phyloP scores from a whole-genome alignment of 1,140 invertebrate genomes.

The Batillaria attramentaria region DNA sequence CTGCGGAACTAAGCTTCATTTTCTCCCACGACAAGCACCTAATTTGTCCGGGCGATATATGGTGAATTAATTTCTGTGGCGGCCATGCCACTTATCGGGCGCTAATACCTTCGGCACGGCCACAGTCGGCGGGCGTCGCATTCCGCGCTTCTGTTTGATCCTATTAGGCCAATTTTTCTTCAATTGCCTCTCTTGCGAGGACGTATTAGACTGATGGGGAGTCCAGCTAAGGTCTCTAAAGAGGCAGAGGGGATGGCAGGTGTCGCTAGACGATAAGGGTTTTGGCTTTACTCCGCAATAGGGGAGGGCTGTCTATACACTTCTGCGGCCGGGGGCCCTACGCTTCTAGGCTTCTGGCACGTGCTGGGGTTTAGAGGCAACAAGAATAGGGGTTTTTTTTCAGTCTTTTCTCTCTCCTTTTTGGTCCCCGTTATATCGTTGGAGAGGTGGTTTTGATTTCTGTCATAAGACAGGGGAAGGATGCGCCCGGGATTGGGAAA shows the following conservation, averaged over 20 bases:
- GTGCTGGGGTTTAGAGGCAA: no score
- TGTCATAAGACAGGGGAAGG: no score
- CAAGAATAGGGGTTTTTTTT: neutral
- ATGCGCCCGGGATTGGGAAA: no score
- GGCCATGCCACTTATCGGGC: neutral
- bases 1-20: conserved; percentile 16
- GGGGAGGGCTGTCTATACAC: neutral
- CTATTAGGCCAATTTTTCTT: conserved; percentile 18
- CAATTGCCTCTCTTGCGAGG: conserved; percentile 10
- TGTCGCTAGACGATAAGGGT: conserved; percentile 7
- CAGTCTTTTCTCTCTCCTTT: neutral
- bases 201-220: conserved; percentile 7
- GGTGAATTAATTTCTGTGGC: conserved; percentile 9
- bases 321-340: neutral
- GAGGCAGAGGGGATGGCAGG: neutral
- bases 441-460: neutral
- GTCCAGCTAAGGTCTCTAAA: neutral
- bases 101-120: neutral
- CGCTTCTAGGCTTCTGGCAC: neutral
- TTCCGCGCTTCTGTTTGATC: conserved; percentile 13
- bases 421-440: neutral
- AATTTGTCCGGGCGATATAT: conserved; percentile 17
- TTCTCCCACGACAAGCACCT: conserved; percentile 13
- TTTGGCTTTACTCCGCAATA: neutral
- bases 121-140: neutral